Conservation (phyloP, 2,113 vertebrate genomes). For the Eidolon helvum region DNA sequence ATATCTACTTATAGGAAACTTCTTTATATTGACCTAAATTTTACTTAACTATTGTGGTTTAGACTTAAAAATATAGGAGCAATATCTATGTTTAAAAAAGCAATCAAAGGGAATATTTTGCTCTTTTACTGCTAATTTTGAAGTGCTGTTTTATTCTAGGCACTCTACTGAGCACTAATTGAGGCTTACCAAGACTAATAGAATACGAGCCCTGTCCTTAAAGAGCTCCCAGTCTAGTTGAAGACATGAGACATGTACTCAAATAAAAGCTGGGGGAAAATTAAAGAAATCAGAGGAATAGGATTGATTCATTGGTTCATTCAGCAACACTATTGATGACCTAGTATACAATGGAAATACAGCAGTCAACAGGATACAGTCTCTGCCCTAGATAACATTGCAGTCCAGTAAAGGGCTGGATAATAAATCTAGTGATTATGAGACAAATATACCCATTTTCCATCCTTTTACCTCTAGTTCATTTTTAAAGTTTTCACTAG, state of each 20-base stretch:
- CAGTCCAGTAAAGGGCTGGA: not conserved
- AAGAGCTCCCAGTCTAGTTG: not conserved
- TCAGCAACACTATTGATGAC: not conserved
- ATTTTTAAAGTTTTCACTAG: not conserved
- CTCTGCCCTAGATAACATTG: not conserved
- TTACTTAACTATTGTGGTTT: not conserved
- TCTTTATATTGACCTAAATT: not conserved
- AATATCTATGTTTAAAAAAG: not conserved
- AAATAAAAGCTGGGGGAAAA: not conserved
- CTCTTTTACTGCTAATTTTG: not conserved
- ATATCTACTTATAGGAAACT: not conserved
- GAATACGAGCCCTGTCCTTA: not conserved
- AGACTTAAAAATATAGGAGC: not conserved
- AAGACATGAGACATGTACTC: not conserved
- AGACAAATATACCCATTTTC: not conserved
- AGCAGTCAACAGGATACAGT: not conserved
- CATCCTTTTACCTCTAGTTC: not conserved
- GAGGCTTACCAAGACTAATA: not conserved
- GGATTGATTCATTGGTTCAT: not conserved
- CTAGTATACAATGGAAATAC: not conserved
- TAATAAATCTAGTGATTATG: not conserved
- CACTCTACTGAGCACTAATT: not conserved
- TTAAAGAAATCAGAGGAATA: not conserved
- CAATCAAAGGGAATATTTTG: not conserved
- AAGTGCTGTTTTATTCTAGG: not conserved